Base-by-base conservation (phyloP, 2,888 invertebrate genomes). In the Lasius platythorax region DNA sequence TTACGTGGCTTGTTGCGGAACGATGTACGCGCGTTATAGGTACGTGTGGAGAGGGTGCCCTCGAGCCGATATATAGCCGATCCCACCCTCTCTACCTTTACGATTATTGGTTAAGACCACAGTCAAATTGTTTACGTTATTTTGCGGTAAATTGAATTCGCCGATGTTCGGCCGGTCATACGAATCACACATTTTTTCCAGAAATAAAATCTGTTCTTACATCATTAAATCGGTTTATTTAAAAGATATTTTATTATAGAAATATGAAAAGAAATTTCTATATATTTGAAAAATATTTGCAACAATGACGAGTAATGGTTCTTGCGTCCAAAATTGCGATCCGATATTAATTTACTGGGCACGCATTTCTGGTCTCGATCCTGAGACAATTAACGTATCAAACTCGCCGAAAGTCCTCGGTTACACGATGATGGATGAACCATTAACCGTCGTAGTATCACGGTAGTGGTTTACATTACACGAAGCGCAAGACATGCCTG, bases 111-210 rank as follows among this genome's bases (percentile, higher is more conserved):
- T 73, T 61, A 85, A 86, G 84, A 76, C 87, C 83, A 84, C 84
- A 73, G 87, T 88, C 91, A 90, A 93, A 93, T 93, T 93, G 92
- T 93, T 93, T 92, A 90, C 88, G 85, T 87, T 92, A 91, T 92
- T 93, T 76, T 91, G 92, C 87, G 92, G 89, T 88, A 91, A 90
- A 93, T 93, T 93, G 92, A 93, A 93, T 92, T 86, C 88, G 87
- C 84, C 82, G 63, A 66, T 81, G 83, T 50, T 18, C 50, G 40
- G 58, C 40, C 75, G 75, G 40, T 86, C 85, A 85, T 82, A 84
- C 64, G 56, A 81, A 86, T 53, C 50, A 30, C 50, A 30, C 43
- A 6, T 43, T 75, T 33, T 33, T 8, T n/a, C 8, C 6, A 46
- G 64, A 64, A 75, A 46, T 23, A 33, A 63, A 15, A n/a, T 64